A percentile compares a stretch with the other conserved stretches of the same genome.
These are phyloP conservation scores for Diploptera punctata DNA, from an alignment of 2,888 invertebrate genomes.

Conservation along the genomic window DNA sequence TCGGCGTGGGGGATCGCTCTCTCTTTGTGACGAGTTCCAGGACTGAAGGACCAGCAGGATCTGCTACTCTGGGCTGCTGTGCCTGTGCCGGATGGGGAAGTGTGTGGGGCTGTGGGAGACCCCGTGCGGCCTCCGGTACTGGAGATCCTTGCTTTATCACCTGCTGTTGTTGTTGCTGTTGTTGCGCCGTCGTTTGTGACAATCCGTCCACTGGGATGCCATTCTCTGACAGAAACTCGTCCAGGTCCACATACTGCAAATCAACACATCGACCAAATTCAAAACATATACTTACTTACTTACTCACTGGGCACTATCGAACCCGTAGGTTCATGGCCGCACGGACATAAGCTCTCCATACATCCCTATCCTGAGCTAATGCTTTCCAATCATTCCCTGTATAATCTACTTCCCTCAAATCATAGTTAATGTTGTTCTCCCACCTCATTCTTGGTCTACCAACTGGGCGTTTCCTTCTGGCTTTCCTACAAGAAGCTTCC, in stretches of 20 bases:
- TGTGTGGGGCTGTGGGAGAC: constrained; percentile 50
- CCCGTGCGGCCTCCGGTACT: constrained; percentile 16
- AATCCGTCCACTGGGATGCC: constrained; percentile 86
- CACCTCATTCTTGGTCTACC: too few relatives aligned
- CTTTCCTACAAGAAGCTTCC: too few relatives aligned
- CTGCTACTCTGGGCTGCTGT: constrained; percentile 38
- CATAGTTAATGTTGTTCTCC: too few relatives aligned
- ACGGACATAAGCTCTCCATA: too few relatives aligned
- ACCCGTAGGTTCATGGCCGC: too few relatives aligned
- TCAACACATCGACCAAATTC: background rate
- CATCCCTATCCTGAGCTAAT: too few relatives aligned
- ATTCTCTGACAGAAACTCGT: constrained; percentile 96
- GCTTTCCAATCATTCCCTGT: too few relatives aligned
- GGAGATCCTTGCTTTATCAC: constrained; percentile 24
- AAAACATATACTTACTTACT: too few relatives aligned
- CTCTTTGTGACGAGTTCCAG: constrained; percentile 79
- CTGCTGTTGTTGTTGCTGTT: constrained; percentile 37
- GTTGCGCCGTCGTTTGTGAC: constrained; percentile 49
- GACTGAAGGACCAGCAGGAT: constrained; percentile 54
- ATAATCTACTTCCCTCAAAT: too few relatives aligned
- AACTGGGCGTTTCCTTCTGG: too few relatives aligned
- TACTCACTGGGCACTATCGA: too few relatives aligned
- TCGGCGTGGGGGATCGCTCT: constrained; percentile 87
- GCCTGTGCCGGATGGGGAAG: constrained; percentile 46
- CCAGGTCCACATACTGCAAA: constrained; percentile 93